Evolutionary conservation across 2,113 vertebrate genomes (phyloP), one percentile per base, ranked within the genome.

Genomic region (Myotis davidii): DNA sequence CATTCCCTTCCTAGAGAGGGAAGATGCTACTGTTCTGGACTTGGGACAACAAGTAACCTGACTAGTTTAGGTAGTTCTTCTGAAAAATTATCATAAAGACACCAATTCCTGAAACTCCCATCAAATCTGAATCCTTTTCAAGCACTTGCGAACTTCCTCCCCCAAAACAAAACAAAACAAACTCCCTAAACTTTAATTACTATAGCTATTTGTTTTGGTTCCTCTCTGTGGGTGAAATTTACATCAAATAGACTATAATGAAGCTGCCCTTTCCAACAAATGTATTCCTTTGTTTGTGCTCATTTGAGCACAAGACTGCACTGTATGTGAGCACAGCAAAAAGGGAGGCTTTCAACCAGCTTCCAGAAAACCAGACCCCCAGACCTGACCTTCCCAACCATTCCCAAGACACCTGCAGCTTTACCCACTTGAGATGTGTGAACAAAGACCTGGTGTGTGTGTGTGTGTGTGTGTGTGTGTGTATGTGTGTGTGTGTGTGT

Each of bases 211-310:
- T 97, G 95, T 97, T 98, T 98, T 11, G 50, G 95, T 96, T 95
- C 82, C 94, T 96, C 85, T 97, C 91, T 94, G 89, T 96, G 96
- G 87, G 82, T 90, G 96, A 96, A 97, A 97, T 98, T 96, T 97
- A 72, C 95, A 90, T 96, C 98, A 98, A 97, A 96, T 98, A 98
- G 97, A 93, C 84, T 89, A 98, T 98, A 98, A 98, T 95, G 96
- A 98, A 98, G 87, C 91, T 98, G 90, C 70, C 97, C 97, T 98
- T 98, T 97, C 96, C 97, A 97, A 96, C 85, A 97, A 88, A 98
- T 97, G 94, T 76, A 97, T 97, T 98, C 90, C 91, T 97, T 98
- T 98, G 97, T 97, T 96, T 96, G 94, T 3, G 23, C 73, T 97
- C 91, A 92, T 94, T 95, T 91, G 87, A 97, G 87, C 83, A 98